Base-by-base conservation (phyloP, 2,113 vertebrate species). In the Leptobrachium leishanense region DNA sequence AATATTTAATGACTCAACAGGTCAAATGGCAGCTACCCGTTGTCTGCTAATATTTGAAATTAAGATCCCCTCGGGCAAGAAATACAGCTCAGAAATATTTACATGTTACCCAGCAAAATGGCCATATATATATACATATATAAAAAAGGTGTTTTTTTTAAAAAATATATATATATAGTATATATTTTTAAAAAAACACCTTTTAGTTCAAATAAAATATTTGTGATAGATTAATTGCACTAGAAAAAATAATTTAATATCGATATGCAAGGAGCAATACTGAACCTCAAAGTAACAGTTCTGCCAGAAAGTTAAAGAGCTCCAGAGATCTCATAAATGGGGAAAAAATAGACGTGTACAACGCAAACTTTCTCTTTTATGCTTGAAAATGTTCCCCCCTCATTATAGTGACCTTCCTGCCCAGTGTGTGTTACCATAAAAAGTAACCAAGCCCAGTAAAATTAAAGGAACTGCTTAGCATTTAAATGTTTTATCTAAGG, bases 381-480 rank as follows among this genome's bases (percentile, higher is more conserved):
- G 89, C 85, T 89, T 87, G 90, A 87, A 85, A 85, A 70, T 86
- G 85, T 85, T 83, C 85, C 86, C 84, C 65, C 77, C 73, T 55
- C 69, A 78, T 41, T 85, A 86, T 90, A 92, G 93, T 90, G 87
- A 91, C 87, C 86, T 92, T 92, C 88, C 86, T 87, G 89, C 91
- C 89, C 89, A 91, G 91, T 91, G 84, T 90, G 91, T 82, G 87
- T 87, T 87, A 84, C 86, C 85, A 89, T 92, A 88, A 89, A 90
- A 90, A 89, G 85, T 89, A 88, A 86, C 87, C 85, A 88, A 84
- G 81, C 80, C 77, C 82, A 82, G 82, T 87, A 88, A 90, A 90
- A 90, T 89, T 87, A 91, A 90, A 92, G 88, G 84, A 90, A 91
- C 85, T 88, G 86, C 86, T 91, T 84, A 89, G 87, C 86, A 89